These are phyloP conservation scores for Neodontobutis hainanensis DNA, from an alignment of 2,113 vertebrate species.

Conservation along the genomic window DNA sequence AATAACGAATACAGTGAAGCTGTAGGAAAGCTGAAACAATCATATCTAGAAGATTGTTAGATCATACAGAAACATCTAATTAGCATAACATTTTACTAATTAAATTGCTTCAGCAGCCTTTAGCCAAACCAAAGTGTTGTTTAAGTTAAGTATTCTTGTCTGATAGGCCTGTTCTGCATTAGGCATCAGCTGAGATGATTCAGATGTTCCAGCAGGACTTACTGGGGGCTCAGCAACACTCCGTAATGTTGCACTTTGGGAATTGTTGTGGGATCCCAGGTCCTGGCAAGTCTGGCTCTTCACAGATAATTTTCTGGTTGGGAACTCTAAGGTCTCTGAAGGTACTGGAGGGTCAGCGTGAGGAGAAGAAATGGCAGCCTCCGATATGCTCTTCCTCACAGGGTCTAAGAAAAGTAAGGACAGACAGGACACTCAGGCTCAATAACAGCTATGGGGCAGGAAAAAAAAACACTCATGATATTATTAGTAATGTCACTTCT, in stretches of 20 bases:
- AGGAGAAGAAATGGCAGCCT: constrained; percentile 76
- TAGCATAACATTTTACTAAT: constrained; percentile 13
- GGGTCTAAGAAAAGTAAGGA: constrained; percentile 61
- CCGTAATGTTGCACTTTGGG: constrained; percentile 35
- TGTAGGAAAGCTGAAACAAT: constrained; percentile 21
- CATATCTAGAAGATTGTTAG: neutral
- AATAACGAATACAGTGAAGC: neutral
- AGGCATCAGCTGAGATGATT: constrained; percentile 26
- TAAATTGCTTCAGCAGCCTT: constrained; percentile 7
- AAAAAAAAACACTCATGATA: constrained; percentile 11
- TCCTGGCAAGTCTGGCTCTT: constrained; percentile 84
- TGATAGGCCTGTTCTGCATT: constrained; percentile 8
- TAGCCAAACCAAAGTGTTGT: constrained; percentile 8
- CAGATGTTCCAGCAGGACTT: constrained; percentile 39
- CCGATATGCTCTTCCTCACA: constrained; percentile 85
- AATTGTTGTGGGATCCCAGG: constrained; percentile 66
- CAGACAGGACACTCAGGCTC: constrained; percentile 15
- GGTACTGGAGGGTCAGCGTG: constrained; percentile 71
- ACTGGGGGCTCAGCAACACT: constrained; percentile 50
- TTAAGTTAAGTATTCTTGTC: constrained; percentile 17
- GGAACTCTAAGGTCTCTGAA: constrained; percentile 31
- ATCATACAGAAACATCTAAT: neutral
- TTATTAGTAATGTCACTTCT: constrained; percentile 24
- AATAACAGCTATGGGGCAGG: constrained; percentile 22
- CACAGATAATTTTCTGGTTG: constrained; percentile 69